phyloP scores from a whole-genome alignment of 2,888 invertebrate genomes.

The Amphipyra tragopoginis region DNA sequence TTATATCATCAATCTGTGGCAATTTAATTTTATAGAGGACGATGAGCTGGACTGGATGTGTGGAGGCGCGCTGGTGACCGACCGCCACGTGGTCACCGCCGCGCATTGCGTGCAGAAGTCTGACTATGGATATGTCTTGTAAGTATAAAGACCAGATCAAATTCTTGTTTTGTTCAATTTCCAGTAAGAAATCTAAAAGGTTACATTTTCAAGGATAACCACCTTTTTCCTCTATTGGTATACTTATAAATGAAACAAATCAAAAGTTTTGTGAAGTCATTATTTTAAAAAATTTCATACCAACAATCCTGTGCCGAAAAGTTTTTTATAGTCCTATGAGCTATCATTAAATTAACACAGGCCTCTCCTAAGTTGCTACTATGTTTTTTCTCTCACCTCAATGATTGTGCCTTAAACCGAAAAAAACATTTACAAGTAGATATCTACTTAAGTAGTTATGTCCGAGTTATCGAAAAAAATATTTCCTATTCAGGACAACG shows the following conservation, averaged over 20 bases:
- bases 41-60: constrained; percentile 82
- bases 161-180: constrained; percentile 22
- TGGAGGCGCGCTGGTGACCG: constrained; percentile 88
- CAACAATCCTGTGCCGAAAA: no score
- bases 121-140: constrained; percentile 80
- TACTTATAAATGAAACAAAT: no score
- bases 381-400: not conserved
- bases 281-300: not conserved
- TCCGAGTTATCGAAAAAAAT: not conserved
- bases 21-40: constrained; percentile 50
- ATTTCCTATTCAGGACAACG: constrained; percentile 69
- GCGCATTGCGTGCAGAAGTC: constrained; percentile 88
- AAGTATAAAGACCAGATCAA: constrained; percentile 52
- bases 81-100: constrained; percentile 88
- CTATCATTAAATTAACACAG: no score
- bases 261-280: no score
- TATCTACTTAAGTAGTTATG: no score
- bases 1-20: not conserved
- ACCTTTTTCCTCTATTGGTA: constrained; percentile 4
- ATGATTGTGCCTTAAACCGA: no score
- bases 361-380: not conserved
- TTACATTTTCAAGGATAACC: constrained; percentile 18
- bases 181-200: constrained; percentile 9
- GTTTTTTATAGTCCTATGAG: no score
- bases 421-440: no score